Evolutionary conservation across 2,888 invertebrate genomes (phyloP).

Genomic region (Netelia virgata): DNA sequence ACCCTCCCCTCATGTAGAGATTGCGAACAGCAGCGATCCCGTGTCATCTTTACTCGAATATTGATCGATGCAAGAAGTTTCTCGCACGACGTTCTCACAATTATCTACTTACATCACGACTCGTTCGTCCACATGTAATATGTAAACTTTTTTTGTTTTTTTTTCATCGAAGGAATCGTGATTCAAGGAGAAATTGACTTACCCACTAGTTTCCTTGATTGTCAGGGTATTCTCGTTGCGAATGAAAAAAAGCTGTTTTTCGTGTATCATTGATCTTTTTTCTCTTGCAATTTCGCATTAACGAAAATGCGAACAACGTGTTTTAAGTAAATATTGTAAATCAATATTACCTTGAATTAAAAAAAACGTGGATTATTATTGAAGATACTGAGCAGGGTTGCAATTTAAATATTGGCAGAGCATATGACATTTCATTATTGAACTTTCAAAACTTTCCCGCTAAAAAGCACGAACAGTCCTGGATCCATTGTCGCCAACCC

Average conservation of each 20-base stretch:
- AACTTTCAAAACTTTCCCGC: constrained; percentile 9
- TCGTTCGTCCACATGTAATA: constrained; percentile 47
- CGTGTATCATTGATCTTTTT: constrained; percentile 38
- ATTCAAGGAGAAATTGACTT: constrained; percentile 41
- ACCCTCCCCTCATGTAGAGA: constrained; percentile 30
- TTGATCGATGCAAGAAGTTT: constrained; percentile 34
- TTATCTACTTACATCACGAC: constrained; percentile 22
- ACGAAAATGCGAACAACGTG: constrained; percentile 60
- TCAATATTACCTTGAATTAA: constrained; percentile 79
- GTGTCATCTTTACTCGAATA: constrained; percentile 38
- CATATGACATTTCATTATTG: background rate
- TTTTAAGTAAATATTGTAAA: constrained; percentile 77
- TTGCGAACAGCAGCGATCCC: constrained; percentile 39
- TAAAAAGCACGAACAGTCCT: background rate
- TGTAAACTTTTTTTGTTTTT: constrained; percentile 31
- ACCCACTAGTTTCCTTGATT: constrained; percentile 40
- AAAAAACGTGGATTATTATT: constrained; percentile 61
- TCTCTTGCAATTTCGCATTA: constrained; percentile 60
- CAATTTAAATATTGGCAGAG: background rate
- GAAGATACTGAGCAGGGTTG: constrained; percentile 9
- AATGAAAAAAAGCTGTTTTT: constrained; percentile 28
- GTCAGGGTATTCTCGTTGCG: constrained; percentile 54
- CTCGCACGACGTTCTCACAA: constrained; percentile 30
- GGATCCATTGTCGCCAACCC: background rate
- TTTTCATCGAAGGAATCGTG: constrained; percentile 32